phyloP scores from a whole-genome alignment of 1,140 invertebrate genomes.

The Acarapis woodi region DNA sequence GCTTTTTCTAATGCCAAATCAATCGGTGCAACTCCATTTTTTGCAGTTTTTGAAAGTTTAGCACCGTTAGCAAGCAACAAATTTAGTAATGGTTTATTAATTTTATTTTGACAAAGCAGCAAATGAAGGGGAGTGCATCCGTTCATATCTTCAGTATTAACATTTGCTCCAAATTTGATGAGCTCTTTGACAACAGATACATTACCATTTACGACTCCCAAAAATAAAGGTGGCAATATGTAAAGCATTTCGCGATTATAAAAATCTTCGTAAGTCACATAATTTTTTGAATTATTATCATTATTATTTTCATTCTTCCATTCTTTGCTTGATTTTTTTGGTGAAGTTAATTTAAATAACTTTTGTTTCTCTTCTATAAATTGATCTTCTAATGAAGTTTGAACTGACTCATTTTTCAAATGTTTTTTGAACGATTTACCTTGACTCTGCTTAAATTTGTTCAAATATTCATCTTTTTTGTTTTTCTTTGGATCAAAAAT shows the following conservation, averaged over 20 bases:
- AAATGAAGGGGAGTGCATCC: constrained; percentile 27
- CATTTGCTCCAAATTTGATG: constrained; percentile 24
- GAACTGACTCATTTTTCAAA: no score
- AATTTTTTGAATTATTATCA: no score
- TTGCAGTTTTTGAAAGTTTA: constrained; percentile 20
- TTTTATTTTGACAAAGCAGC: constrained; percentile 21
- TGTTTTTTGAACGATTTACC: no score
- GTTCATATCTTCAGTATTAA: constrained; percentile 20
- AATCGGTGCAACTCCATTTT: constrained; percentile 18
- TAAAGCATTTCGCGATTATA: constrained; percentile 23
- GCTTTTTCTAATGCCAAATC: constrained; percentile 16
- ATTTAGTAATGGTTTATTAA: constrained; percentile 23
- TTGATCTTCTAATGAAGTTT: no score
- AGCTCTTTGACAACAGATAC: constrained; percentile 23
- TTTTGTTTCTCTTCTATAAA: no score
- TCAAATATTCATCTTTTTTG: no score
- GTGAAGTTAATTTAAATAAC: no score
- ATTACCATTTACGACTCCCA: constrained; percentile 23
- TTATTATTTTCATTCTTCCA: no score
- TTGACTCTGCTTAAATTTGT: no score
- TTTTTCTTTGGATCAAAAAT: no score
- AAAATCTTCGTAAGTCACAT: constrained; percentile 15
- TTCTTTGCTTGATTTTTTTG: no score
- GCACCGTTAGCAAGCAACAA: constrained; percentile 24
- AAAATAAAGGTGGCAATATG: constrained; percentile 23